A percentile compares a stretch with the other conserved stretches of the same genome.
These are phyloP conservation scores for Anas platyrhynchos DNA, from an alignment of 2,113 vertebrate species.

Conservation along the genomic window DNA sequence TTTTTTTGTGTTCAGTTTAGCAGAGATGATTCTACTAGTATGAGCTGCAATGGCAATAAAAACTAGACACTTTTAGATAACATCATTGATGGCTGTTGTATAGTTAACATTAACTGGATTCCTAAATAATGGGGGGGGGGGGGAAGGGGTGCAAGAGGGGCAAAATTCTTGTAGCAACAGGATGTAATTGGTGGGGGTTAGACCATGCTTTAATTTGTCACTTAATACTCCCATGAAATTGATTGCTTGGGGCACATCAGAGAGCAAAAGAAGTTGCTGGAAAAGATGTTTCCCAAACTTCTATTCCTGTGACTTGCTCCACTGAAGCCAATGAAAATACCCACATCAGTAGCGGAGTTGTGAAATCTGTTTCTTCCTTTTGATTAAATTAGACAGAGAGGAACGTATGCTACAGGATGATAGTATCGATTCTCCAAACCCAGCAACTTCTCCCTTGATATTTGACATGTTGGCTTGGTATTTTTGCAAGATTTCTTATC, in stretches of 20 bases:
- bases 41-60: neutral
- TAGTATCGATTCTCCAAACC: neutral
- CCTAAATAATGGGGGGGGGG: neutral
- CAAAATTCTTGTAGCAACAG: neutral
- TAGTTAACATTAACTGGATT: neutral
- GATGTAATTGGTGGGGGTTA: neutral
- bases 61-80: neutral
- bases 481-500: slow-evolving; percentile 14
- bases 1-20: neutral
- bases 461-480: neutral
- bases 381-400: neutral
- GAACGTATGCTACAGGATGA: neutral
- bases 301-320: neutral
- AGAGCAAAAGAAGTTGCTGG: neutral
- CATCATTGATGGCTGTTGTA: neutral
- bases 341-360: neutral
- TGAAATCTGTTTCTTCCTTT: neutral
- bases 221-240: neutral
- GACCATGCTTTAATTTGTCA: neutral
- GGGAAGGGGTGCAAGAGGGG: no score
- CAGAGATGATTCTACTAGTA: neutral
- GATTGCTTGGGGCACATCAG: neutral
- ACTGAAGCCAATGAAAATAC: neutral
- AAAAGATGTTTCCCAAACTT: neutral
- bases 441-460: neutral